A percentile compares a stretch with the other conserved stretches of the same genome.
Conservation (phyloP, 2,113 vertebrate species). For the Oryzias javanicus region DNA sequence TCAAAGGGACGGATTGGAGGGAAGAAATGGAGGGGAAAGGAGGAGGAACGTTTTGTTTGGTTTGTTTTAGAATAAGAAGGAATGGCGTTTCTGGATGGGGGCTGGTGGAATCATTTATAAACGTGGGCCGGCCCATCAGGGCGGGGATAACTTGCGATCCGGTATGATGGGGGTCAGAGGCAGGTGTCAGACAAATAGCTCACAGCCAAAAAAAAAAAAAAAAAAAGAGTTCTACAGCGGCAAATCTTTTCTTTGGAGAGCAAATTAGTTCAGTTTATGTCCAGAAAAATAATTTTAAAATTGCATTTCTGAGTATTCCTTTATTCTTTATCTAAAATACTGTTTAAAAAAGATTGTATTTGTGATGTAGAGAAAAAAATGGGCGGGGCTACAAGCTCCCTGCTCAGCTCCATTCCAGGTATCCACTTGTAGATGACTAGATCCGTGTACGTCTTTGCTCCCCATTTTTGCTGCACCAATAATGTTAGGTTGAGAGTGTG, state of each 20-base stretch:
- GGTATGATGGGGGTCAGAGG: constrained; percentile 40
- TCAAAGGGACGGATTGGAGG: background rate
- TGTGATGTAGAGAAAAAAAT: too few relatives aligned
- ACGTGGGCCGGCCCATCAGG: constrained; percentile 14
- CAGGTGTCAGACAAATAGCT: constrained; percentile 50
- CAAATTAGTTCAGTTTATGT: constrained; percentile 12
- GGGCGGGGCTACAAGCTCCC: too few relatives aligned
- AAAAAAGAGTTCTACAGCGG: constrained; percentile 19
- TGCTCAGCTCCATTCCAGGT: too few relatives aligned
- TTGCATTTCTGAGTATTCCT: too few relatives aligned
- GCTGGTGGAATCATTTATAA: constrained; percentile 4
- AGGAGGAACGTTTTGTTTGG: background rate
- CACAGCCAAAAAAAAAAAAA: constrained; percentile 36
- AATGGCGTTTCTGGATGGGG: constrained; percentile 1
- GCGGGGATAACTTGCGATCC: constrained; percentile 40
- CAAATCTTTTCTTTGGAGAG: constrained; percentile 14
- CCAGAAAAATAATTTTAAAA: too few relatives aligned
- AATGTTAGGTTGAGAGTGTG: too few relatives aligned
- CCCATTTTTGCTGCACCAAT: too few relatives aligned
- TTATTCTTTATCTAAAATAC: too few relatives aligned
- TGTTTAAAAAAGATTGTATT: too few relatives aligned
- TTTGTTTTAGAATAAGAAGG: background rate
- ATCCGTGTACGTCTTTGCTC: too few relatives aligned
- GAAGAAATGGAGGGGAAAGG: background rate
- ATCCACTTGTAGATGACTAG: too few relatives aligned